These are phyloP conservation scores for Enteromius mattozi DNA, from an alignment of 2,797 vertebrate genomes.

Conservation along the genomic window DNA sequence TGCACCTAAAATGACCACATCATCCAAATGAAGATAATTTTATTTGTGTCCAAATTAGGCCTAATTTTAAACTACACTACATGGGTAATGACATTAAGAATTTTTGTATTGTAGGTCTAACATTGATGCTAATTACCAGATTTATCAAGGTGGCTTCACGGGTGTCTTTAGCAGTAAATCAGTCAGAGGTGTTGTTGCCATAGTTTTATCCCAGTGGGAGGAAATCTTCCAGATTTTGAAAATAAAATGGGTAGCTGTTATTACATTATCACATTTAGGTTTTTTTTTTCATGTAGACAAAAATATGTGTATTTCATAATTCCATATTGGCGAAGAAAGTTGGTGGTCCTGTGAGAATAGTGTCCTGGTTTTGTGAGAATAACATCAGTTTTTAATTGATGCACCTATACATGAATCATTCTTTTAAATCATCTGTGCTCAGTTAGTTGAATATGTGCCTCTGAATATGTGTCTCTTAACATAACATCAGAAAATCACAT, in stretches of 20 bases:
- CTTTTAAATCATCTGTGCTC: neutral
- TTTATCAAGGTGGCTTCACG: neutral
- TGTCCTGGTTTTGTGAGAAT: neutral
- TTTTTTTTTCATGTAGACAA: neutral
- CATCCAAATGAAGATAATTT: neutral
- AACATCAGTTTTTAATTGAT: neutral
- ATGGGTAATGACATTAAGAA: too few species aligned
- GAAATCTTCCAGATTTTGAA: neutral
- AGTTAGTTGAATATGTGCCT: neutral
- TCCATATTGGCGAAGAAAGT: neutral
- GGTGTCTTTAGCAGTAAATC: conserved; percentile 15
- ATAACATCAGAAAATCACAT: neutral
- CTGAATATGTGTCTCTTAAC: neutral
- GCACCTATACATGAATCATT: neutral
- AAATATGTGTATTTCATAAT: neutral
- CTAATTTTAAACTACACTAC: too few species aligned
- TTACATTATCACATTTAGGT: neutral
- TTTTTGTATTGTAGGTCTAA: neutral
- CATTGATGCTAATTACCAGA: neutral
- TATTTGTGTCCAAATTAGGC: neutral
- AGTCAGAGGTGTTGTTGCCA: conserved; percentile 10
- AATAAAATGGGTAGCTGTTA: neutral
- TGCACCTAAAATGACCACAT: neutral
- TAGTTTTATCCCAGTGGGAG: conserved; percentile 2
- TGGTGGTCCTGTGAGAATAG: neutral